These are phyloP conservation scores for Sciaenops ocellatus DNA, from an alignment of 2,797 vertebrate genomes.

Conservation along the genomic window DNA sequence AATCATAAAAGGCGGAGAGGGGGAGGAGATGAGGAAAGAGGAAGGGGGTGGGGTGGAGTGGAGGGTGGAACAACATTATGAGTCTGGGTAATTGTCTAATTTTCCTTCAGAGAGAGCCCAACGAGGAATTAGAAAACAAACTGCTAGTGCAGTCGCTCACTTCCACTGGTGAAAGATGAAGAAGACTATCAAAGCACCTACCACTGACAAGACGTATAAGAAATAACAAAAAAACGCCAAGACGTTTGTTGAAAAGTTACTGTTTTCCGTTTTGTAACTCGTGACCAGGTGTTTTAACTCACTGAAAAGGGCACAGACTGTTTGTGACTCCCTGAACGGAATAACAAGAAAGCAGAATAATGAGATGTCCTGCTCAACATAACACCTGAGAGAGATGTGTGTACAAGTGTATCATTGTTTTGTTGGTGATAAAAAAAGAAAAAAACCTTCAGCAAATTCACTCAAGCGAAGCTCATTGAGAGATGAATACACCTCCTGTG, in stretches of 20 bases:
- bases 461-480: constrained; percentile 10
- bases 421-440: neutral
- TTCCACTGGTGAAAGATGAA: constrained; percentile 47
- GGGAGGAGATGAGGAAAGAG: constrained; percentile 67
- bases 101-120: constrained; percentile 82
- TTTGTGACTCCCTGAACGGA: neutral
- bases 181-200: constrained; percentile 42
- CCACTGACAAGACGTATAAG: constrained; percentile 3
- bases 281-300: constrained; percentile 15
- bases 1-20: constrained; percentile 81
- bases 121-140: constrained; percentile 78
- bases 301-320: neutral
- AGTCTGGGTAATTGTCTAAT: constrained; percentile 85
- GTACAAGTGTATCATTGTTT: constrained; percentile 7
- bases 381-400: constrained; percentile 2
- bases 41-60: constrained; percentile 17
- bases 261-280: neutral
- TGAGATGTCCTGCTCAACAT: neutral
- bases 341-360: neutral
- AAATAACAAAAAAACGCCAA: neutral
- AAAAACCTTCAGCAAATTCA: constrained; percentile 14
- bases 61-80: constrained; percentile 81
- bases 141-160: constrained; percentile 38
- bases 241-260: neutral
- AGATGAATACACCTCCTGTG: constrained; percentile 19